Evolutionary conservation across 2,113 vertebrate species (phyloP).

Genomic region (Atlantisia rogersi): DNA sequence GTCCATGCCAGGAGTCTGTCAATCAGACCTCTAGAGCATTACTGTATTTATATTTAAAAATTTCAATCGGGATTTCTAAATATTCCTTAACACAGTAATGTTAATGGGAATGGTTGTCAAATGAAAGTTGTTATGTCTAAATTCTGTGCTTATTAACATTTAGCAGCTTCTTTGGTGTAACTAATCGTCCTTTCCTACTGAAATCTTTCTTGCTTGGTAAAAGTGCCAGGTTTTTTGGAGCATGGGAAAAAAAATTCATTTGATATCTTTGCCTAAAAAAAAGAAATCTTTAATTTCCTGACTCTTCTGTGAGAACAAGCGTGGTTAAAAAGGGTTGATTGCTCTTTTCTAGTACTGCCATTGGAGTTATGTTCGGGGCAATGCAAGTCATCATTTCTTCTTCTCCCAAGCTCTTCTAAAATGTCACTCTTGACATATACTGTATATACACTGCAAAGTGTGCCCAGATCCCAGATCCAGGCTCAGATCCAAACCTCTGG

Average conservation of each 20-base stretch:
- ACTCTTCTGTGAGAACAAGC: slow-evolving; percentile 65
- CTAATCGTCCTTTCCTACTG: slow-evolving; percentile 29
- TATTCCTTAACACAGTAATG: slow-evolving; percentile 5
- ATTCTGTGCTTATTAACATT: slow-evolving; percentile 36
- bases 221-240: slow-evolving; percentile 46
- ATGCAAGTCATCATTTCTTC: slow-evolving; percentile 66
- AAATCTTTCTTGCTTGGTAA: slow-evolving; percentile 14
- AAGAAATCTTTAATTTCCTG: slow-evolving; percentile 52
- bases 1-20: not conserved
- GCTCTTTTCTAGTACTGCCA: slow-evolving; percentile 57
- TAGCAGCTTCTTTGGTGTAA: not conserved
- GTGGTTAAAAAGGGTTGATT: slow-evolving; percentile 67
- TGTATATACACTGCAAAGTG: slow-evolving; percentile 52
- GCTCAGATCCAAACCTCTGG: slow-evolving; percentile 60
- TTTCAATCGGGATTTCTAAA: slow-evolving; percentile 22
- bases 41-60: not conserved
- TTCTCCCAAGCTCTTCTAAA: slow-evolving; percentile 52
- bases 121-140: slow-evolving; percentile 25
- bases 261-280: slow-evolving; percentile 22
- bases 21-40: not conserved
- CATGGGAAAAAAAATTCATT: slow-evolving; percentile 10
- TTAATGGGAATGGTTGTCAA: not conserved
- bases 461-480: slow-evolving; percentile 56
- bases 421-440: slow-evolving; percentile 54
- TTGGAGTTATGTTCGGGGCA: slow-evolving; percentile 9